Evolutionary conservation across 2,797 vertebrate species (phyloP).

Genomic region (Orestias chungarensis): DNA sequence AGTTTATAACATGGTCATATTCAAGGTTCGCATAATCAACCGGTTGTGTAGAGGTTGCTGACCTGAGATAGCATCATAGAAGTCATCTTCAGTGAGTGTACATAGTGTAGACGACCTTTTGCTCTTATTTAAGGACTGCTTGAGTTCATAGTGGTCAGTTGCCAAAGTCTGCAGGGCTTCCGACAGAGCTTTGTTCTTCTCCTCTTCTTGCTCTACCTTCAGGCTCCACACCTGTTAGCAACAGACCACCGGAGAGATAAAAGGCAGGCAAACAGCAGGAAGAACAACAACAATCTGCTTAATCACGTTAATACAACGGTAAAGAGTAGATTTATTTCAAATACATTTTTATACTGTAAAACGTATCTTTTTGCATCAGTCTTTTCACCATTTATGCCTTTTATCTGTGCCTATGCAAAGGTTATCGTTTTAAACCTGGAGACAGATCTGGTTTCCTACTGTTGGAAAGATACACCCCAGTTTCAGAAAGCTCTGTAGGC

Average conservation of each 20-base stretch:
- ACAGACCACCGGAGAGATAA: conserved; percentile 15
- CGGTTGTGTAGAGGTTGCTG: conserved; percentile 40
- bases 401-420: conserved; percentile 48
- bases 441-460: conserved; percentile 68
- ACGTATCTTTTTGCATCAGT: conserved; percentile 22
- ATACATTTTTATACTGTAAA: too few relatives aligned
- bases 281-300: neutral
- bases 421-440: conserved; percentile 55
- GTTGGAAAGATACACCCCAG: conserved; percentile 73
- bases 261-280: conserved; percentile 11
- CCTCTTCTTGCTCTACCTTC: conserved; percentile 90
- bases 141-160: conserved; percentile 86
- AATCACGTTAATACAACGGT: neutral
- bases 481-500: conserved; percentile 46
- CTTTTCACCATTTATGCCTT: conserved; percentile 6
- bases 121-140: conserved; percentile 81
- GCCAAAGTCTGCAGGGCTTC: conserved; percentile 89
- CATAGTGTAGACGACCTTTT: conserved; percentile 79
- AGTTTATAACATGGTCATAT: neutral
- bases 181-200: conserved; percentile 91
- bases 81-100: conserved; percentile 88
- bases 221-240: conserved; percentile 86
- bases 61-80: conserved; percentile 95
- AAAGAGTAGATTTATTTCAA: neutral
- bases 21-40: neutral